Evolutionary conservation across 2,888 invertebrate genomes (phyloP).

Genomic region (Eulithis prunata): DNA sequence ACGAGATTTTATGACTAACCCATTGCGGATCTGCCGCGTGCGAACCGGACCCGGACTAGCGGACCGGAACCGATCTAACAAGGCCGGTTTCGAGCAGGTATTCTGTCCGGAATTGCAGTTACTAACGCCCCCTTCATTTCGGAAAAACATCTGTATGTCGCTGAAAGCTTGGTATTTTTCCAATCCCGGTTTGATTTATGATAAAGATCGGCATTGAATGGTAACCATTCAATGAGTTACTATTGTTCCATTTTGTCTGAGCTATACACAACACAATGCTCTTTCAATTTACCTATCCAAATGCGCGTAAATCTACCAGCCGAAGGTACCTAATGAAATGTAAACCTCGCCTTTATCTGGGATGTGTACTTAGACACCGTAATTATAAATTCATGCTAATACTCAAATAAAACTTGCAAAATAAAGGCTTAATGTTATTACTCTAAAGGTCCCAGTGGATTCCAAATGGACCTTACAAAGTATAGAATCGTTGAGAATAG

Average conservation of each 20-base stretch:
- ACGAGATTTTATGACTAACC: not conserved
- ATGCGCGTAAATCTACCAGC: no score
- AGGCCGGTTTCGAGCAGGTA: not conserved
- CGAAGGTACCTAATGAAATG: no score
- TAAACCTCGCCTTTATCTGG: no score
- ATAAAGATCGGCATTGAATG: no score
- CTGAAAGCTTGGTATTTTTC: not conserved
- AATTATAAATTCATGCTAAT: no score
- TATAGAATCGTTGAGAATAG: conserved; percentile 1
- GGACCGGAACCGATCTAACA: conserved; percentile 2
- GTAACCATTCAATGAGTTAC: no score
- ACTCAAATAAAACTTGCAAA: not conserved
- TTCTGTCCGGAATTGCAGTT: not conserved
- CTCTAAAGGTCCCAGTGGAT: conserved; percentile 1
- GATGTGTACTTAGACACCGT: no score
- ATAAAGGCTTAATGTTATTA: conserved; percentile 15
- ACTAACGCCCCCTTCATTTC: not conserved
- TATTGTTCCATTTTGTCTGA: no score
- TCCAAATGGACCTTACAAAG: not conserved
- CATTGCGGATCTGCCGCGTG: not conserved
- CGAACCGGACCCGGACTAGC: not conserved
- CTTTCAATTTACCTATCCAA: no score
- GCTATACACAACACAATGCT: no score
- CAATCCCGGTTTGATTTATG: not conserved
- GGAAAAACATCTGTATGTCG: not conserved